These are phyloP conservation scores for Hormiphora californensis DNA, from an alignment of 37 sponge, comb jelly and placozoan species.

Conservation along the genomic window DNA sequence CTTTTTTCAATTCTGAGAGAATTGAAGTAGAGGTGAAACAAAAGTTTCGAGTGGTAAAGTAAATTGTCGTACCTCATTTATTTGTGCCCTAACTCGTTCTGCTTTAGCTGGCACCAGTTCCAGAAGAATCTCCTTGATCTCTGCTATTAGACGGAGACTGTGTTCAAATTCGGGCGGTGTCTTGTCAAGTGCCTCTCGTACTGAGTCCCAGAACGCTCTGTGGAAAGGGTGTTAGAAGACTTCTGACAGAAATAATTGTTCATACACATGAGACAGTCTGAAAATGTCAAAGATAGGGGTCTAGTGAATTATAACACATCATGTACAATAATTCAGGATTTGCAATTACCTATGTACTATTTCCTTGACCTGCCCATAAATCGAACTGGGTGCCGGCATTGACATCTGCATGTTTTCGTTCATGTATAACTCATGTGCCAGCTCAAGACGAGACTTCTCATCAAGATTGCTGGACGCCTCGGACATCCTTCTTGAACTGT, in stretches of 20 bases:
- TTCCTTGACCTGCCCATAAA: slow-evolving; percentile 25
- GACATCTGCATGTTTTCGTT: slow-evolving; percentile 38
- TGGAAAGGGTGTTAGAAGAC: not conserved
- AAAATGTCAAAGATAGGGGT: not conserved
- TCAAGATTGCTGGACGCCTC: not conserved
- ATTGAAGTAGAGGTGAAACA: no score
- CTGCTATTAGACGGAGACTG: not conserved
- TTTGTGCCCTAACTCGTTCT: not conserved
- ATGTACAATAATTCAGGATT: no score
- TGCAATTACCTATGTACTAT: slow-evolving; percentile 46
- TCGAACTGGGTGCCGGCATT: not conserved
- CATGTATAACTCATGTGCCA: slow-evolving; percentile 35
- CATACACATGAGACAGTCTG: not conserved
- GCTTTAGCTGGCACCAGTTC: slow-evolving; percentile 8
- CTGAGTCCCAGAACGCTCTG: slow-evolving; percentile 52
- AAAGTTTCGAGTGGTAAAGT: no score
- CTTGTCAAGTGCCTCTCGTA: not conserved
- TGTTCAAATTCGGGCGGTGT: slow-evolving; percentile 30
- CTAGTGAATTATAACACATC: not conserved
- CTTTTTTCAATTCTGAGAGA: no score
- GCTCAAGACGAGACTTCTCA: not conserved
- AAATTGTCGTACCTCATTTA: no score
- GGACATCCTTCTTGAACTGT: not conserved
- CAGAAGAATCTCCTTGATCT: slow-evolving; percentile 1
- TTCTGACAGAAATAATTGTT: not conserved